Base-by-base conservation (phyloP, 2,113 vertebrate genomes). In the Plestiodon gilberti region DNA sequence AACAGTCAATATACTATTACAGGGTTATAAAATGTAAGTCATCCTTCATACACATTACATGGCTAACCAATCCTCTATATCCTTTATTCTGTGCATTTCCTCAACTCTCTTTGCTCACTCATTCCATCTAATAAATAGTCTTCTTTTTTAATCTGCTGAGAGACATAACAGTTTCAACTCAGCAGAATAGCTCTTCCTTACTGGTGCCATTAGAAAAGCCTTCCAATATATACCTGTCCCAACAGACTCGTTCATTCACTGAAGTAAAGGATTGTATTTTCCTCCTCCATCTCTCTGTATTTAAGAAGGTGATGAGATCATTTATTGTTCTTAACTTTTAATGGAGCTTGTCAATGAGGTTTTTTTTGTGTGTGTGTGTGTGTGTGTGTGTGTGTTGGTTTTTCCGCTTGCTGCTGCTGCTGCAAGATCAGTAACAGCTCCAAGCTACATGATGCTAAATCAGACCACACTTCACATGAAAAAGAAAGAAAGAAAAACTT, bases 381-480 rank as follows among this genome's bases (percentile, higher is more conserved):
- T 48, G 43, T 48, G 43, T 48, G 43, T 48, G 70, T 10, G 65
- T 38, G 9, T 28, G 91, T 95, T 96, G 94, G 80, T 93, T 96
- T 96, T 70, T 22, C 94, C 92, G 78, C 91, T 91, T 65, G 93
- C 91, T 86, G 18, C 83, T 93, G 88, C 90, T 70, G 48, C 75
- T 80, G 70, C 84, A 64, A 80, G 95, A 94, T 92, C 87, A 73
- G 83, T 87, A 92, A 92, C 89, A 91, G 93, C 89, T 95, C 95
- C 91, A 94, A 97, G 95, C 93, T 94, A 95, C 95, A 96, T 65
- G 97, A 97, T 96, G 96, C 94, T 95, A 95, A 95, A 95, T 95
- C 94, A 95, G 93, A 93, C n/a, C 76, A 90, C 90, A 92, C 93
- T 93, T 90, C 83, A 85, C 79, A 94, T 88, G 90, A 92, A 84